A percentile compares a stretch with the other conserved stretches of the same genome.
Evolutionary conservation across 2,113 vertebrate genomes (phyloP).

Genomic region (Lycocorax pyrrhopterus): DNA sequence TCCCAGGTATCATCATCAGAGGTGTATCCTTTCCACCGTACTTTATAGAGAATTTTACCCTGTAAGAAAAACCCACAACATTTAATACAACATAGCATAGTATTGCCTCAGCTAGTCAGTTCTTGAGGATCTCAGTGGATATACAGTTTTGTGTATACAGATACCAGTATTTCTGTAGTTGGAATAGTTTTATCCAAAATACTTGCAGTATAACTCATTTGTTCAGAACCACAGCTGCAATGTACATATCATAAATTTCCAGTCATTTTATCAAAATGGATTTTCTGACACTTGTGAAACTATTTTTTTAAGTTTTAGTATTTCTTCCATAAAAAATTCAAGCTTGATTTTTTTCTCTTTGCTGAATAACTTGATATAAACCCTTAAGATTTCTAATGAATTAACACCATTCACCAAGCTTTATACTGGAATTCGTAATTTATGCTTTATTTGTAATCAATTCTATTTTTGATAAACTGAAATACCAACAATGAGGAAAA

Average conservation of each 20-base stretch:
- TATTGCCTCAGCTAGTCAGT: not conserved
- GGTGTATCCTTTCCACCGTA: conserved; percentile 95
- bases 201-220: not conserved
- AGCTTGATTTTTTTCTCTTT: not conserved
- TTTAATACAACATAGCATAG: not conserved
- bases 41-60: conserved; percentile 90
- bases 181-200: not conserved
- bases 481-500: not conserved
- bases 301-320: not conserved
- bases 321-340: not conserved
- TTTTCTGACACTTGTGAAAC: not conserved
- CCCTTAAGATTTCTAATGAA: not conserved
- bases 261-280: not conserved
- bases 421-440: not conserved
- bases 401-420: not conserved
- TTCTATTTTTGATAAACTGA: not conserved
- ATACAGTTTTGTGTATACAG: not conserved
- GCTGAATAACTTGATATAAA: not conserved
- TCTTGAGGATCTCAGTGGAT: not conserved
- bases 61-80: conserved; percentile 42
- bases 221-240: not conserved
- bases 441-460: not conserved
- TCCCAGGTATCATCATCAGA: conserved; percentile 98
- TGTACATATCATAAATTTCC: not conserved
- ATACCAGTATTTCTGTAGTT: not conserved